Base-by-base conservation (phyloP, 1,140 invertebrate species). In the Heliconius himera region DNA sequence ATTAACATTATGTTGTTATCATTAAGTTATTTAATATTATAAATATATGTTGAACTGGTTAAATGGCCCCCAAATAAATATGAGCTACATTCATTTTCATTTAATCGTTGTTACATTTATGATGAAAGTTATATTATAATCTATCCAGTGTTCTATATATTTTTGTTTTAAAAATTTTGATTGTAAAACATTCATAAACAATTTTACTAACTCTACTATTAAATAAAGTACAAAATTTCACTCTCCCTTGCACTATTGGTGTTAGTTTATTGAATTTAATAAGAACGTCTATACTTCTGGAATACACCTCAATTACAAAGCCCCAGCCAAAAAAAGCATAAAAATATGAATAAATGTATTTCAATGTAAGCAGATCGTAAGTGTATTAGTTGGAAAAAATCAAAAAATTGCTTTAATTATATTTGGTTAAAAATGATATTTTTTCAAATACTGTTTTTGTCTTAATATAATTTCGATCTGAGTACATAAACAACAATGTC, bases 401-500 rank as follows among this genome's bases (percentile, higher is more conserved):
- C 1, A 16, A 16, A 29, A 41, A 38, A n/a, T 22, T n/a, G 11
- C 18, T 36, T 11, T 38, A 38, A 38, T 20, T 20, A 20, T 8
- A 51, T 51, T 46, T 46, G 3, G 3, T 46, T 3, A 22, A n/a
- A 22, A 38, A 9, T n/a, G 8, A 49, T 29, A 41, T 36, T 8
- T 13, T n/a, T 22, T 66, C 8, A 60, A 29, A 70, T 70, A 8
- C 20, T 33, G 18, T 46, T 46, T 46, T 46, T 70, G 11, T 38
- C 22, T n/a, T 71, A 33, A 18, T 71, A 33, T 76, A 22, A 77
- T 20, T 51, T 20, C 51, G 76, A 77, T 81, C 72, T 74, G 79
- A 33, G 77, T 70, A 77, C 75, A 70, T 70, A 11, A 74, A 46
- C 16, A 51, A 78, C 74, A 76, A 72, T 72, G 49, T 76, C 66